Conservation (phyloP, 2,797 vertebrate species). For the Manis crassicaudata region DNA sequence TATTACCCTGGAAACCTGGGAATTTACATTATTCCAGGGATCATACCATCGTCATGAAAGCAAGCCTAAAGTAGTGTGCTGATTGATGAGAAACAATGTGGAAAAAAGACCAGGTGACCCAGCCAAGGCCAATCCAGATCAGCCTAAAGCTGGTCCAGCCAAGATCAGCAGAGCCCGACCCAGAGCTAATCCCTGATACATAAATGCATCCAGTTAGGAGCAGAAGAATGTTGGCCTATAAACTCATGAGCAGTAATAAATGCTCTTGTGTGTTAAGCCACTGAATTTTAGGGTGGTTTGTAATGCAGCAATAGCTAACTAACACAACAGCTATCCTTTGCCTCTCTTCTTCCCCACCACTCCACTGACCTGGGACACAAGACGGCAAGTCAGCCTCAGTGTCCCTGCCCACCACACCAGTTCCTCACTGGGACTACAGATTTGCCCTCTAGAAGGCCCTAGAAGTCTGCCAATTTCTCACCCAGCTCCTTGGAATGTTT, state of each 20-base stretch:
- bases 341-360: background rate
- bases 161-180: background rate
- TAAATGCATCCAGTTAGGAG: too few species aligned
- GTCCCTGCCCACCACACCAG: background rate
- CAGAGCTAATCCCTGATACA: background rate
- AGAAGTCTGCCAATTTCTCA: background rate
- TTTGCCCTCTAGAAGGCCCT: background rate
- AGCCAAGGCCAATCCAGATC: background rate
- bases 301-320: background rate
- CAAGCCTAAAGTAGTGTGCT: background rate
- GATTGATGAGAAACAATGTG: background rate
- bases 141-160: background rate
- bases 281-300: background rate
- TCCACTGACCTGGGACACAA: background rate
- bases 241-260: background rate
- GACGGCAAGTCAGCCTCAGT: background rate
- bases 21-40: background rate
- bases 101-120: background rate
- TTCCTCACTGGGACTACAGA: background rate
- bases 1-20: conserved; percentile 8
- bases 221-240: too few species aligned
- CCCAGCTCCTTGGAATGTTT: background rate
- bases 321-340: too few species aligned
- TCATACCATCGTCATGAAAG: background rate
- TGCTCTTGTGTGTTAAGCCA: background rate